phyloP scores from a whole-genome alignment of 30 jellyfish, hydroid and myxozoan genomes.

The Cassiopea andromeda region DNA sequence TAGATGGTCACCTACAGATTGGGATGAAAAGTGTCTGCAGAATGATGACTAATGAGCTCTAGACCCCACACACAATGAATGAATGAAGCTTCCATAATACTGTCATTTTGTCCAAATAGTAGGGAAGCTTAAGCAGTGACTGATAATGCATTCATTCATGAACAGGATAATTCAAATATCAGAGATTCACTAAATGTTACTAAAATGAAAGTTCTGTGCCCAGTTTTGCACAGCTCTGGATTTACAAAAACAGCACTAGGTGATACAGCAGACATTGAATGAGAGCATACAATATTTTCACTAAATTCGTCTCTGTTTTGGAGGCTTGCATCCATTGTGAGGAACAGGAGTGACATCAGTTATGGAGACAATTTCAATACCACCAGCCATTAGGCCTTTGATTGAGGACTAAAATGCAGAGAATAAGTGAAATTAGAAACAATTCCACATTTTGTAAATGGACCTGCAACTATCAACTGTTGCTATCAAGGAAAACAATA shows the following conservation, averaged over 20 bases:
- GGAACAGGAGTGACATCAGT: constrained; percentile 98
- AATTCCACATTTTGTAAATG: background rate
- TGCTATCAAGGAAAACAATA: background rate
- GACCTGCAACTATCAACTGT: background rate
- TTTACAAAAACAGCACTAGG: no score
- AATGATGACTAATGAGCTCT: no score
- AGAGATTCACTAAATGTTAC: no score
- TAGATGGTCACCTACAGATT: no score
- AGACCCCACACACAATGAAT: no score
- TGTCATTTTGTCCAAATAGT: no score
- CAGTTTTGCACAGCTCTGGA: background rate
- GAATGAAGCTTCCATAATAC: no score
- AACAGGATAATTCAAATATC: no score
- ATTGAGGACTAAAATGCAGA: constrained; percentile 77
- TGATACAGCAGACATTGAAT: background rate
- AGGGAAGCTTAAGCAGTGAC: no score
- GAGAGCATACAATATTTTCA: background rate
- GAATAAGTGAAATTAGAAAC: background rate
- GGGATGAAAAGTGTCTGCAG: no score
- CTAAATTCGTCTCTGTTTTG: constrained; percentile 89
- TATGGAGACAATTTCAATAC: constrained; percentile 83
- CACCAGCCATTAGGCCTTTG: constrained; percentile 87
- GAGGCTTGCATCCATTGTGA: constrained; percentile 95
- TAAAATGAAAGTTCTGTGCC: no score
- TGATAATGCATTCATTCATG: no score